phyloP scores from a whole-genome alignment of 2,888 invertebrate species.

The Synergus japonicus region DNA sequence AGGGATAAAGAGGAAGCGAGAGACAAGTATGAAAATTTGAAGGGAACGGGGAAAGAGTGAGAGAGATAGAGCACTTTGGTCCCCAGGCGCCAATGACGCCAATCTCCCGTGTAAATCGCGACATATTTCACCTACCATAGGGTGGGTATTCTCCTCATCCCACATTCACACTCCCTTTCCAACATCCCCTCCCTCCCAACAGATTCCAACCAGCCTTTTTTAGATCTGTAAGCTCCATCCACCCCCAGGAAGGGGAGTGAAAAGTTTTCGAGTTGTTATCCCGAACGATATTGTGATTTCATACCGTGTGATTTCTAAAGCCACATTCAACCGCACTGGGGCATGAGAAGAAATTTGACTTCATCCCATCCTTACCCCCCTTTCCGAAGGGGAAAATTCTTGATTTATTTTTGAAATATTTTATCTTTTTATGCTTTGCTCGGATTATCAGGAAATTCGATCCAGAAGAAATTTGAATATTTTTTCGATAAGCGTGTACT shows the following conservation, averaged over 20 bases:
- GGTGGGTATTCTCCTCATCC: slow-evolving; percentile 48
- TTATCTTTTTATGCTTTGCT: slow-evolving; percentile 27
- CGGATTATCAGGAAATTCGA: not conserved
- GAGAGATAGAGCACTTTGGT: slow-evolving; percentile 64
- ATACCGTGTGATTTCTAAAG: slow-evolving; percentile 31
- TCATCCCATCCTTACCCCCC: not conserved
- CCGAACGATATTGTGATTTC: slow-evolving; percentile 38
- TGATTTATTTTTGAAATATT: slow-evolving; percentile 36
- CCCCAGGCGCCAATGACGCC: slow-evolving; percentile 76
- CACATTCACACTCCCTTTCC: not conserved
- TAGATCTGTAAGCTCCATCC: slow-evolving; percentile 39
- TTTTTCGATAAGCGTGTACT: not conserved
- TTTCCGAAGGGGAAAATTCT: not conserved
- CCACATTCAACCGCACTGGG: slow-evolving; percentile 38
- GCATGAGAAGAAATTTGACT: slow-evolving; percentile 26
- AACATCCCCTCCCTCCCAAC: slow-evolving; percentile 11
- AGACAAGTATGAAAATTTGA: slow-evolving; percentile 26
- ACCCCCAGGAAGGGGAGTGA: slow-evolving; percentile 4
- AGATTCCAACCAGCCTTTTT: slow-evolving; percentile 42
- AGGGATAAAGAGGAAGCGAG: slow-evolving; percentile 45
- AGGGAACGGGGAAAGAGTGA: slow-evolving; percentile 43
- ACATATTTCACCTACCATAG: slow-evolving; percentile 74
- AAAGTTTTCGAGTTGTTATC: slow-evolving; percentile 41
- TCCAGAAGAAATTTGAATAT: not conserved
- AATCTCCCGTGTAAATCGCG: slow-evolving; percentile 77